These are phyloP conservation scores for Papilio protenor DNA, from an alignment of 2,888 invertebrate species.

Conservation along the genomic window DNA sequence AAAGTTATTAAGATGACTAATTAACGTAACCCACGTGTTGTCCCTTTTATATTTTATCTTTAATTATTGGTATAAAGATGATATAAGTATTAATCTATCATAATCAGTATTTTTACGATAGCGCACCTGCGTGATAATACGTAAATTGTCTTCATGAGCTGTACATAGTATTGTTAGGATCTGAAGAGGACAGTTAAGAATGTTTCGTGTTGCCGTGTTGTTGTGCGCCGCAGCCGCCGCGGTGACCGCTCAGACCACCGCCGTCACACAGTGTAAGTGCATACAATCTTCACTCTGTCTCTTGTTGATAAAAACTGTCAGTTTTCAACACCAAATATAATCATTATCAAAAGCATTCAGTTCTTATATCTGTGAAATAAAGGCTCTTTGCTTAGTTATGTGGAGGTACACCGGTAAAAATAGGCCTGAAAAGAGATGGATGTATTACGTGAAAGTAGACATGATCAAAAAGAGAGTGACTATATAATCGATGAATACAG, in stretches of 20 bases:
- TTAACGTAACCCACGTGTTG: not conserved
- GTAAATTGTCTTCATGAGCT: not conserved
- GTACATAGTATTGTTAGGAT: not conserved
- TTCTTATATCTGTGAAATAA: not conserved
- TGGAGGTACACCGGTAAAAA: too few species aligned
- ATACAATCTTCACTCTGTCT: not conserved
- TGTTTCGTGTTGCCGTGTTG: constrained; percentile 15
- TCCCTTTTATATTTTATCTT: not conserved
- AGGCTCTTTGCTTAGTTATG: too few species aligned
- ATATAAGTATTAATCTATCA: not conserved
- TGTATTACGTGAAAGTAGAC: too few species aligned
- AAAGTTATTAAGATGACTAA: not conserved
- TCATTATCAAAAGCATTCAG: not conserved
- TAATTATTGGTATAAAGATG: not conserved
- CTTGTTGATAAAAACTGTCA: not conserved
- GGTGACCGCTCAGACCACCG: constrained; percentile 15
- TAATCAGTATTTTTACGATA: constrained; percentile 19
- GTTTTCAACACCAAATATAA: not conserved
- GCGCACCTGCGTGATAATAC: constrained; percentile 20
- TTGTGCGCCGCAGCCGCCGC: constrained; percentile 23
- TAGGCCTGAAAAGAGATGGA: too few species aligned
- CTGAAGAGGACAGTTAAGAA: not conserved
- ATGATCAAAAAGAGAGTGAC: too few species aligned
- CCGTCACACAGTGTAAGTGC: constrained; percentile 36
- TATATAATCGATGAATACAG: too few species aligned